Evolutionary conservation across 2,797 vertebrate genomes (phyloP), one percentile per base, ranked within the genome.

Genomic region (Carcharodon carcharias): DNA sequence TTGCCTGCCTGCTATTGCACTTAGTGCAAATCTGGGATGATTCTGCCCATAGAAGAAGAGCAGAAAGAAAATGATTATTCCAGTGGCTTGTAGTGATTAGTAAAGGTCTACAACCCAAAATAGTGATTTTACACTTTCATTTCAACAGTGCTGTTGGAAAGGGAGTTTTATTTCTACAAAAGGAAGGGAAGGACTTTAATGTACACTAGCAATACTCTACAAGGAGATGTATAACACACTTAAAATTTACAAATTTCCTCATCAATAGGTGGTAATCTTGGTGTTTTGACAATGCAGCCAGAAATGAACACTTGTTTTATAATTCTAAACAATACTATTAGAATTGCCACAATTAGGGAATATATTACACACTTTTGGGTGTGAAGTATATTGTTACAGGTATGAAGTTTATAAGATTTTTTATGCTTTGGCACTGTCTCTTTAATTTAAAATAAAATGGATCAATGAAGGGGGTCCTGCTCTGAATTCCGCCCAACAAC

Each of bases 171-270:
- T 50, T 92, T 56, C 45, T 92, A 56, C 7, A 18, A 92, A 12
- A 92, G 35, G 26, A 23, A 23, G 50, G 88, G 45, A 80, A 87
- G 80, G 31, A 77, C 12, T 77, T 77, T 77, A 77, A 77, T n/a
- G 35, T 77, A 77, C 9, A 8, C 31, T 11, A 35, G 3, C n/a
- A n/a, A 14, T n/a, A n/a, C 11, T 96, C 69, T 96, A 96, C 96
- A 96, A 96, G 96, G 96, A 95, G 96, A 96, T 26, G 40, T 87
- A 54, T 50, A 88, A 11, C 8, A 85, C 50, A 88, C 23, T 31
- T 28, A 54, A 88, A 26, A 23, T 54, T 18, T 9, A 56, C 28
- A 88, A 77, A 54, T 26, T 31, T 9, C 28, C 87, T 56, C 28
- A 56, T 85, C 35, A 54, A 56, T 50, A 50, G 87, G 8, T 18